A percentile compares a stretch with the other conserved stretches of the same genome.
These are phyloP conservation scores for Drosophila bunnanda DNA, from an alignment of 2,888 invertebrate species.

Conservation along the genomic window DNA sequence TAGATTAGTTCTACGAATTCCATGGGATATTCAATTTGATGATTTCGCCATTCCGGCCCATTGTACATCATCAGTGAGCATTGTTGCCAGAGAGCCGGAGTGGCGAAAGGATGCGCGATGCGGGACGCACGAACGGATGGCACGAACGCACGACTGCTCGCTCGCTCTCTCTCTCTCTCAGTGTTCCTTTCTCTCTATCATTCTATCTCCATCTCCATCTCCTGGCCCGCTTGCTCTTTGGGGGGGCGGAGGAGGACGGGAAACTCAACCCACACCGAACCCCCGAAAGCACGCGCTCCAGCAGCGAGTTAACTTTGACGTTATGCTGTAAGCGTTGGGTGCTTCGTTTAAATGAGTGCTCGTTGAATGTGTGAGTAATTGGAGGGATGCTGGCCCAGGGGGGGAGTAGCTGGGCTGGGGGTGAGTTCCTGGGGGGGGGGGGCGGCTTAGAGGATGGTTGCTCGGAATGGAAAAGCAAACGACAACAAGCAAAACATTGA, in stretches of 20 bases:
- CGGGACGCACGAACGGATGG: conserved; percentile 52
- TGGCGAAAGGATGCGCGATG: conserved; percentile 67
- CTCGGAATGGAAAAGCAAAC: conserved; percentile 60
- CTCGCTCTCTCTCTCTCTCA: conserved; percentile 7
- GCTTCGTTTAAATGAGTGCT: conserved; percentile 79
- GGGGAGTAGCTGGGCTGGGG: conserved; percentile 2
- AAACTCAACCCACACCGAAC: conserved; percentile 11
- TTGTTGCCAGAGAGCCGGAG: conserved; percentile 42
- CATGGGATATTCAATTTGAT: conserved; percentile 1
- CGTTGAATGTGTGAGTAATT: conserved; percentile 80
- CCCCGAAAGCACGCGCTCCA: conserved; percentile 50
- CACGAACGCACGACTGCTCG: conserved; percentile 53
- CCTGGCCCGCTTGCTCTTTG: not conserved
- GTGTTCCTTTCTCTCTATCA: conserved; percentile 1
- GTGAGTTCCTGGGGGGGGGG: not conserved
- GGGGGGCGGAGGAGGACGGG: not conserved
- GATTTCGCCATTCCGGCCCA: conserved; percentile 39
- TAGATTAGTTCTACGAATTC: not conserved
- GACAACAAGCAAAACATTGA: conserved; percentile 69
- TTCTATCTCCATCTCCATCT: conserved; percentile 5
- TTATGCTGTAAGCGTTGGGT: conserved; percentile 77
- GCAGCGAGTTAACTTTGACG: conserved; percentile 74
- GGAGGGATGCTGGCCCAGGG: conserved; percentile 59
- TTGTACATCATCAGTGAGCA: conserved; percentile 58
- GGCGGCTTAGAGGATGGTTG: conserved; percentile 4